Base-by-base conservation (phyloP, 2,113 vertebrate genomes). In the Erpornis zantholeuca region DNA sequence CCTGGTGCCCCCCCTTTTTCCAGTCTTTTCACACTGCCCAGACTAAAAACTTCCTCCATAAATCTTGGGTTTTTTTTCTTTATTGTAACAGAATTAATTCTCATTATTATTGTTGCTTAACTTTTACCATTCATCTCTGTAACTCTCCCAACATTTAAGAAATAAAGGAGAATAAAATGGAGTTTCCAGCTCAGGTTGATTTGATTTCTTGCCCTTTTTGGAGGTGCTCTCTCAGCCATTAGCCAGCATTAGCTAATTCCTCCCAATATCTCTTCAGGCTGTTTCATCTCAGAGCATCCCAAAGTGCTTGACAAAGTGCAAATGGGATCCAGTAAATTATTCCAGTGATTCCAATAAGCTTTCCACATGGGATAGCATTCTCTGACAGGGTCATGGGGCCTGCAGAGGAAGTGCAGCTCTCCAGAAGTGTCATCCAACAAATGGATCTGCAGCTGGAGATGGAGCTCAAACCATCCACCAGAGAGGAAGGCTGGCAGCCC, bases 91-190 rank as follows among this genome's bases (percentile, higher is more conserved):
- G 38, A 84, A 54, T 61, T 49, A 56, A 86, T 90, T 72, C 78
- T 44, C 38, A 59, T 83, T 70, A 59, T 92, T 59, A 17, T 60
- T 33, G 13, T 77, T 75, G 70, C 85, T 82, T 60, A 24, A 68
- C 70, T 86, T 85, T n/a, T 27, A 11, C 60, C 38, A 29, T 75
- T 96, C 10, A 5, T 78, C 82, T 70, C 29, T 84, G 77, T 92
- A 94, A 88, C 80, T 79, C 91, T 86, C 88, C 88, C 57, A 18
- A 28, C 60, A 57, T 47, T 86, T 78, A 70, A 91, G 44, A 89
- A 94, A 89, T 96, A 96, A 96, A 96, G 81, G 91, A 92, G 86
- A 87, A 85, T 80, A 10, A 72, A 72, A 75, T 29, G 42, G 89
- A 86, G 33, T 89, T 95, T 82, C 77, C 93, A 91, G 91, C 61